Conservation (phyloP, 2,113 vertebrate genomes). For the Acrocephalus kingi region DNA sequence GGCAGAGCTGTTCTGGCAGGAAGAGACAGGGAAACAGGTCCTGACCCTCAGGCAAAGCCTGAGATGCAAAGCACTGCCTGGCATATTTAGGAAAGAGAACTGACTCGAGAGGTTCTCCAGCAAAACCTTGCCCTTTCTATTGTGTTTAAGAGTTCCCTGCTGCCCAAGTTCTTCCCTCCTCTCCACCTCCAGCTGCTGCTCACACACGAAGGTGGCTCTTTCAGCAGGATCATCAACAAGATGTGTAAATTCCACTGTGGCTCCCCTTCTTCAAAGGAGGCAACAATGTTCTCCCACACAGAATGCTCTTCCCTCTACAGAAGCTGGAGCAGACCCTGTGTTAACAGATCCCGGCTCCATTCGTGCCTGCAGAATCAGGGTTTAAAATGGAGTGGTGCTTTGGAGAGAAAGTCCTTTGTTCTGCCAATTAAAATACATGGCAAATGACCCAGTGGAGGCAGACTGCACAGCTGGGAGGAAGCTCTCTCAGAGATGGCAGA, state of each 20-base stretch:
- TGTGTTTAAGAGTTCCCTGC: background rate
- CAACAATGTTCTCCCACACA: background rate
- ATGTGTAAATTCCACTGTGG: fast-evolving
- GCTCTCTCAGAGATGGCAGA: background rate
- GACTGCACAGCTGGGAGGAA: background rate
- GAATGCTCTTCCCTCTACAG: background rate
- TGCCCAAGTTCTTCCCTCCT: background rate
- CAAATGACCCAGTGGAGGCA: background rate
- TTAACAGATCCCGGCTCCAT: background rate
- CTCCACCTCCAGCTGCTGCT: background rate
- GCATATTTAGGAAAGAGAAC: background rate
- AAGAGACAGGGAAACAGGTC: background rate
- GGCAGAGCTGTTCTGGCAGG: background rate
- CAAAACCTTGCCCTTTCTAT: background rate
- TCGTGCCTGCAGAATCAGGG: background rate
- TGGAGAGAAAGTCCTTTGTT: background rate
- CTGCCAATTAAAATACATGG: background rate
- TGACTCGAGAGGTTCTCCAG: background rate
- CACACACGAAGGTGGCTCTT: background rate
- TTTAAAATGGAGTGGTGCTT: background rate
- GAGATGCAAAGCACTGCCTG: background rate
- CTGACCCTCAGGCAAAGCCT: background rate
- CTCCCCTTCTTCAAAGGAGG: background rate
- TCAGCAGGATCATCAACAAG: background rate
- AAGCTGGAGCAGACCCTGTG: background rate